Evolutionary conservation across 2,888 invertebrate genomes (phyloP), one percentile per base, ranked within the genome.

Genomic region (Tetragonisca angustula): DNA sequence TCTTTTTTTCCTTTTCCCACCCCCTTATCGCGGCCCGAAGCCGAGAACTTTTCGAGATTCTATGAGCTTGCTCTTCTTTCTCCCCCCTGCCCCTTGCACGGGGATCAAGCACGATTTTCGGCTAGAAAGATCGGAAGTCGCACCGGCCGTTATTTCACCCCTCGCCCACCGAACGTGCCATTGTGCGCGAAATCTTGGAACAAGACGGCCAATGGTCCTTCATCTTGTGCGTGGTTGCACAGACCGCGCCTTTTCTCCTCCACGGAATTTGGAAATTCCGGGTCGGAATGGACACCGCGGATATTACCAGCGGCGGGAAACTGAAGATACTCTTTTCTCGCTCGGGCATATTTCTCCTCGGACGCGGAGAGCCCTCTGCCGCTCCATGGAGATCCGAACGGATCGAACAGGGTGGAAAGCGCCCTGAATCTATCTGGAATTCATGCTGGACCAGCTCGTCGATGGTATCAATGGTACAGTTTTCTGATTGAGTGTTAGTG

Each of bases 81-180:
- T 9, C 21, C 52, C 52, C 0, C 21, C 17, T 27, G 0, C 71
- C 49, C 62, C 43, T 2, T 43, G 71, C 64, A 13, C n/a, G 27
- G 61, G 87, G 88, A 89, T 89, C 88, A 89, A 83, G 70, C 79
- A 79, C 83, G 88, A 90, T 88, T 88, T 90, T 89, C 85, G 87
- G 76, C 54, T 79, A 75, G 78, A 81, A 84, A 90, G 89, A 89
- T 89, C 80, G 87, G 84, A 87, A 86, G 90, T 90, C 88, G 81
- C 84, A 24, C 68, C 68, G 72, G 36, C 79, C 82, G 85, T 88
- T 89, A 89, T 90, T 89, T 81, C 84, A 71, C 76, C 68, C 56
- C 67, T 54, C n/a, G n/a, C n/a, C n/a, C n/a, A n/a, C n/a, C n/a
- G 2, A 11, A 24, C n/a, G 24, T 64, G 43, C 74, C 76, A 85